phyloP scores from a whole-genome alignment of 2,113 vertebrate species.

The Megaleporinus macrocephalus region DNA sequence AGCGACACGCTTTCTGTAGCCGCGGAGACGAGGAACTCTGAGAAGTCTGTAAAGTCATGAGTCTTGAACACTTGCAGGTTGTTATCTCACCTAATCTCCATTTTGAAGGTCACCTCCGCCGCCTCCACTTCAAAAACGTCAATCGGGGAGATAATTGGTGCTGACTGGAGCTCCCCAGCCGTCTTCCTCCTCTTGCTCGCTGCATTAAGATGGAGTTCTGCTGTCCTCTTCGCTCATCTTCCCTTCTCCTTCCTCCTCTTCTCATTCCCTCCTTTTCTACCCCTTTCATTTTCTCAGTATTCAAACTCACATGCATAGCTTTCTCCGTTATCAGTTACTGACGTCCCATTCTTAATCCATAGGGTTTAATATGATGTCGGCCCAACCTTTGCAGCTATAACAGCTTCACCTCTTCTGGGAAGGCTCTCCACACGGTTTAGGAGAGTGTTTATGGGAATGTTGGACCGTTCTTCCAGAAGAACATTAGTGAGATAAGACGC shows the following conservation, averaged over 20 bases:
- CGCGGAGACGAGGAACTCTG: not conserved
- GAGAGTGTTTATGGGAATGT: too few species aligned
- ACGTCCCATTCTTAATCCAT: too few species aligned
- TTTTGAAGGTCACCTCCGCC: not conserved
- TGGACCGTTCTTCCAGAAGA: too few species aligned
- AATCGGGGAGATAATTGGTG: not conserved
- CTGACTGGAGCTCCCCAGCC: not conserved
- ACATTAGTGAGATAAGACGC: too few species aligned
- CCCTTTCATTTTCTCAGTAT: too few species aligned
- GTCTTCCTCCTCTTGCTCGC: not conserved
- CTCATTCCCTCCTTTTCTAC: too few species aligned
- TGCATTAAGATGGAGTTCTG: not conserved
- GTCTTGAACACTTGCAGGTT: not conserved
- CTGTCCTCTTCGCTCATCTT: not conserved
- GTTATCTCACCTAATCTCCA: not conserved
- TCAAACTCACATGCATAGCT: too few species aligned
- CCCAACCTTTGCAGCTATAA: too few species aligned
- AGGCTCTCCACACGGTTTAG: too few species aligned
- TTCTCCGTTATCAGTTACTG: too few species aligned
- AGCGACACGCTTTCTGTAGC: not conserved
- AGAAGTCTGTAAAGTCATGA: slow-evolving; percentile 1
- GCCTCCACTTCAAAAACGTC: not conserved
- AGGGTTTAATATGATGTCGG: too few species aligned
- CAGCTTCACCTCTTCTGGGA: too few species aligned
- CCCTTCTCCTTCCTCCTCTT: not conserved